Evolutionary conservation across 2,888 invertebrate species (phyloP).

Genomic region (Drosophila emarginata): DNA sequence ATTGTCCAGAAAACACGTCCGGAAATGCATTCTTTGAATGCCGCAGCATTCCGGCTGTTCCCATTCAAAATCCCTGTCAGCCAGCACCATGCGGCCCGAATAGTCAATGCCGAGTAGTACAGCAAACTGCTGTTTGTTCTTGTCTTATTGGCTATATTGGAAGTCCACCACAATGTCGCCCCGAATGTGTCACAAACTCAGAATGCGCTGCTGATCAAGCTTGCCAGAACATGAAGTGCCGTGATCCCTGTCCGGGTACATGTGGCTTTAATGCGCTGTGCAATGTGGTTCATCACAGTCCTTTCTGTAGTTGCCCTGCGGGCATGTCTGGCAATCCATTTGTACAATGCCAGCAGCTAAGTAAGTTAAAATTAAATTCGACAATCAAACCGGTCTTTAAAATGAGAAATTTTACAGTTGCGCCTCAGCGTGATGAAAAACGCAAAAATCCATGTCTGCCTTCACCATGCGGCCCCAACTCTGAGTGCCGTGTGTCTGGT

Average conservation of each 20-base stretch:
- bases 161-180: conserved; percentile 88
- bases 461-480: conserved; percentile 89
- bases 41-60: conserved; percentile 82
- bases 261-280: conserved; percentile 89
- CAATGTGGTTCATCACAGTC: conserved; percentile 88
- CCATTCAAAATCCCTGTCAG: conserved; percentile 85
- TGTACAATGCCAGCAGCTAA: conserved; percentile 83
- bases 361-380: conserved; percentile 55
- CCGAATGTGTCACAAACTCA: conserved; percentile 88
- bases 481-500: conserved; percentile 85
- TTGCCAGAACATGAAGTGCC: conserved; percentile 88
- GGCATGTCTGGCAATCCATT: conserved; percentile 89
- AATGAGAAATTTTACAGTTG: conserved; percentile 50
- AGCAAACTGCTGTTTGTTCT: conserved; percentile 86
- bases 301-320: conserved; percentile 87
- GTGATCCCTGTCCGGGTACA: conserved; percentile 89
- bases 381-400: conserved; percentile 4
- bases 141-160: conserved; percentile 87
- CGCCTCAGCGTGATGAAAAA: conserved; percentile 62
- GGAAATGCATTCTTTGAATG: conserved; percentile 92
- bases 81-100: conserved; percentile 89
- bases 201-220: conserved; percentile 88
- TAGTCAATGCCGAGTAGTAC: conserved; percentile 86
- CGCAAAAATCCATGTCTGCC: conserved; percentile 84
- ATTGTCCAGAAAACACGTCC: conserved; percentile 88